Evolutionary conservation across 2,888 invertebrate species (phyloP), one percentile per base, ranked within the genome.

Genomic region (Dioctria linearis): DNA sequence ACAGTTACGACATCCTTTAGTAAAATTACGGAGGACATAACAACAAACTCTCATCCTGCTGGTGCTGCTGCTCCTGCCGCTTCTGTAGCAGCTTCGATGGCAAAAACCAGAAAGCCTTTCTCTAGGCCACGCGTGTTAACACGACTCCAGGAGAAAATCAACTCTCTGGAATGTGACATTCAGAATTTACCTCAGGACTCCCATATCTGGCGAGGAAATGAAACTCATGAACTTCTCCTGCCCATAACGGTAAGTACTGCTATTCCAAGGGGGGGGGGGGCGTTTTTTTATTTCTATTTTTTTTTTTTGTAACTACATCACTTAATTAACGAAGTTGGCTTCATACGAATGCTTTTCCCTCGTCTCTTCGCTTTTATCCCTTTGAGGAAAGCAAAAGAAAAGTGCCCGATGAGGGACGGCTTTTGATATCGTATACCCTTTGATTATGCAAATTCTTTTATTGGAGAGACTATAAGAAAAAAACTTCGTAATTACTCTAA

Each of bases 151-250:
- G 93, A 93, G 89, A 91, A 92, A 86, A 90, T 93, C 85, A 92
- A 91, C 86, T 91, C 91, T 69, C 88, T 93, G 84, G 92, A 92
- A 86, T 93, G 93, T 85, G 93, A 93, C 87, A 90, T 93, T 84
- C 92, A 92, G 83, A 91, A 91, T 85, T 88, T 93, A 85, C 93
- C 93, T 73, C 90, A 90, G 83, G 92, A 93, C 85, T 92, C 93
- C 67, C 91, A 92, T 83, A 89, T 93, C 83, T 93, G 93, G 93
- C 91, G 93, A 67, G 93, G 93, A 85, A 93, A 93, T 86, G 93
- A 93, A 87, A 94, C 93, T 13, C 93, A 93, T 85, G 93, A 94
- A 86, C 90, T 93, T 84, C 90, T 91, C 85, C 89, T 94, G 79
- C 93, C 93, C 40, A 90, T 92, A 86, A 92, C 91, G 90, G 93